Evolutionary conservation across 2,888 invertebrate genomes (phyloP), one percentile per base, ranked within the genome.

Genomic region (Coleophora deauratella): DNA sequence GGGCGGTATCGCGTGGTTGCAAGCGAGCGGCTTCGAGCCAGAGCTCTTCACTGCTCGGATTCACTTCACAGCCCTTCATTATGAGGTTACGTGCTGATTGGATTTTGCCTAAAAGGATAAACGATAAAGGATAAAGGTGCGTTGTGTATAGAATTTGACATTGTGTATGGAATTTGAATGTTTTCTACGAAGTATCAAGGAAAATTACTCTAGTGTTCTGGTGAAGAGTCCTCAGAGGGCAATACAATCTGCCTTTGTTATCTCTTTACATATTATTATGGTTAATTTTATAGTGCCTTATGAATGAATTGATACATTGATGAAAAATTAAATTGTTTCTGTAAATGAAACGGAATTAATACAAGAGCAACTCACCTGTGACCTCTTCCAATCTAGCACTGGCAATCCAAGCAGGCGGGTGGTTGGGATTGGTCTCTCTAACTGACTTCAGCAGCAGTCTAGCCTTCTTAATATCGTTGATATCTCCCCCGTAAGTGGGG

Each of bases 381-480:
- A 98, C 98, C 87, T 99, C 99, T 73, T 99, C 99, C 41, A 99
- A 86, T 50, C 98, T 89, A 0, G 99, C 99, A 50, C 98, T 98
- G 9, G 99, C 99, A 55, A 99, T 97, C 99, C 99, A 99, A 7
- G 98, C 99, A 0, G 99, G 99, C 0, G 99, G 98, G 87, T 99
- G 99, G 71, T 98, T 98, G 0, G 99, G 99, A 85, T 99, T 99
- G 0, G 99, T 99, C 66, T 95, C 95, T 38, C 99, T 87, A 0
- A 99, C 98, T 38, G 98, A 98, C 70, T 99, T 99, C 33, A 99
- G 75, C 33, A 99, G 76, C 41, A 98, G 79, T 42, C 99, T 88
- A 0, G 99, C 99, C 70, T 99, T 99, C 72, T 99, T 99, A 10
- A 98, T 98, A 64, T 98, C 98, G 72, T 96, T 97, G 33, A 98